Percentiles rank a stretch among this genome's conserved stretches.
phyloP scores from a whole-genome alignment of 1,140 invertebrate species.

The Battus philenor region DNA sequence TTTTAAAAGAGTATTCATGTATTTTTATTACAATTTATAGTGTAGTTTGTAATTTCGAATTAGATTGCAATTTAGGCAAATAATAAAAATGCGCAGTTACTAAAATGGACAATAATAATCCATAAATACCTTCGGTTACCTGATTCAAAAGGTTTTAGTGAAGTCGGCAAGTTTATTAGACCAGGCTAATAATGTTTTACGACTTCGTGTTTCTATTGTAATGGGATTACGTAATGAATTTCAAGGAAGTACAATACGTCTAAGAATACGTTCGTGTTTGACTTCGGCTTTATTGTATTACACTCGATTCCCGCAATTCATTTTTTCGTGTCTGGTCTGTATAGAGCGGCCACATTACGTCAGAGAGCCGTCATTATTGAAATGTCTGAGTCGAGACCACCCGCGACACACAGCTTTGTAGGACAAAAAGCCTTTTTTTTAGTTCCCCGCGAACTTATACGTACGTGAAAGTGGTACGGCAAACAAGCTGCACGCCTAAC shows the following conservation, averaged over 20 bases:
- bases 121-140: conserved; percentile 9
- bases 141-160: conserved; percentile 3
- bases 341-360: conserved; percentile 44
- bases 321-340: conserved; percentile 44
- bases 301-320: conserved; percentile 40
- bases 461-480: conserved; percentile 14
- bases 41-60: too few species aligned
- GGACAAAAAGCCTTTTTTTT: conserved; percentile 31
- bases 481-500: conserved; percentile 10
- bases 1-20: not conserved
- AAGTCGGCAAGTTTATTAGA: conserved; percentile 35
- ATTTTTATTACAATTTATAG: too few species aligned
- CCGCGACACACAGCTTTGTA: conserved; percentile 48
- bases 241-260: conserved; percentile 39
- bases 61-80: too few species aligned
- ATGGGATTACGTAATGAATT: conserved; percentile 46
- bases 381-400: conserved; percentile 54
- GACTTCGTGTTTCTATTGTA: conserved; percentile 28
- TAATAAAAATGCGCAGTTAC: too few species aligned
- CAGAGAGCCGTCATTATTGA: conserved; percentile 56
- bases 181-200: conserved; percentile 38
- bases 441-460: conserved; percentile 14
- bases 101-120: too few species aligned
- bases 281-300: conserved; percentile 43
- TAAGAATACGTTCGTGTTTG: conserved; percentile 28